Percentiles rank a stretch among this genome's conserved stretches.
These are phyloP conservation scores for Salmo trutta DNA, from an alignment of 2,797 vertebrate genomes.

Conservation along the genomic window DNA sequence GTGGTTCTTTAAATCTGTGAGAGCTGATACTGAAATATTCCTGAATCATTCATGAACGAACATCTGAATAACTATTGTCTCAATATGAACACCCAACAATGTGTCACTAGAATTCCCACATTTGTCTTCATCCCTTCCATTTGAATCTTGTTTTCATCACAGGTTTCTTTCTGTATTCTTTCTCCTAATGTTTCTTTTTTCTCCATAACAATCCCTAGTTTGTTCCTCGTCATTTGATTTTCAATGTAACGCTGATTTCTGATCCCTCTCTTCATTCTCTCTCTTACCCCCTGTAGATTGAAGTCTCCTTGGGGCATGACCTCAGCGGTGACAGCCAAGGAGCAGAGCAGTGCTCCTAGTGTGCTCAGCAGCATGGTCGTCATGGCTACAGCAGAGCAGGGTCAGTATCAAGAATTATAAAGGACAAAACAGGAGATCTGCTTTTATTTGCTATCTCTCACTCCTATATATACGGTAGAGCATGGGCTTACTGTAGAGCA, in stretches of 20 bases:
- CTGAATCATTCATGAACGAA: background rate
- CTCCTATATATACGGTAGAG: constrained; percentile 63
- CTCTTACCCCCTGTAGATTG: constrained; percentile 80
- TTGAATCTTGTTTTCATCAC: background rate
- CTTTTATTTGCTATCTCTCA: constrained; percentile 23
- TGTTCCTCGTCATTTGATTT: background rate
- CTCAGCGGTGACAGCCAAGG: constrained; percentile 48
- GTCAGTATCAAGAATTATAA: background rate
- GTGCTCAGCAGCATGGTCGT: constrained; percentile 48
- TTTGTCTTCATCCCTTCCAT: background rate
- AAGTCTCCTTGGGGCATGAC: constrained; percentile 77
- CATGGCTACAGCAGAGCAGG: constrained; percentile 59
- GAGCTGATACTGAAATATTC: background rate
- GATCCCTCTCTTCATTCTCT: background rate
- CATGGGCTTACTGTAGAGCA: constrained; percentile 1
- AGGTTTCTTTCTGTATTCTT: background rate
- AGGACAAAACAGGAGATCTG: constrained; percentile 30
- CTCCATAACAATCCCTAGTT: background rate
- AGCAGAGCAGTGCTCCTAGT: constrained; percentile 72
- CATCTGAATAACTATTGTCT: background rate
- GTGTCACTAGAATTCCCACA: background rate
- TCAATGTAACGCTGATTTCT: background rate
- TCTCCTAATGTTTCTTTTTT: background rate
- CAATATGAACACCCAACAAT: background rate
- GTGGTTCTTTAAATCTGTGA: background rate